Conservation (phyloP, 2,113 vertebrate species). For the Ciconia maguari region DNA sequence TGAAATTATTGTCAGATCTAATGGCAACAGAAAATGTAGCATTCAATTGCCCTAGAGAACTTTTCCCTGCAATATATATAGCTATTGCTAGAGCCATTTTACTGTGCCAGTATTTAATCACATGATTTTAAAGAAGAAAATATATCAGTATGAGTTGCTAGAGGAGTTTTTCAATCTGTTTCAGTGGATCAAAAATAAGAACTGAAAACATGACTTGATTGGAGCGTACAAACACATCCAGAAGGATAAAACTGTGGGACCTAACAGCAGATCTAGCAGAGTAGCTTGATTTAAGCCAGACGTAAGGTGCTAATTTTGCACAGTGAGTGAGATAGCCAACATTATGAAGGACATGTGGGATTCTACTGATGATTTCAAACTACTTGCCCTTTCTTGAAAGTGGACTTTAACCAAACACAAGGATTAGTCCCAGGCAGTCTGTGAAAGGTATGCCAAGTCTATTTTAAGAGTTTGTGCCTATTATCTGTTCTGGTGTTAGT, state of each 20-base stretch:
- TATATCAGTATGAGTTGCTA: neutral
- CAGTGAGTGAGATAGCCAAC: neutral
- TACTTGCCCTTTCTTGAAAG: neutral
- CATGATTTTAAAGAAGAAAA: neutral
- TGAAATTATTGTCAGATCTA: constrained; percentile 18
- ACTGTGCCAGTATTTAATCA: neutral
- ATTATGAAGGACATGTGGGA: neutral
- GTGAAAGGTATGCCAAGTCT: neutral
- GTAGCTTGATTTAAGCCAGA: neutral
- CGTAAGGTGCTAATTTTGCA: neutral
- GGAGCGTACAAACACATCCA: neutral
- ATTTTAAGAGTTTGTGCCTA: neutral
- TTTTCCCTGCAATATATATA: neutral
- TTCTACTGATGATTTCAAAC: neutral
- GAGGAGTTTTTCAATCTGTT: neutral
- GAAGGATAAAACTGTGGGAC: neutral
- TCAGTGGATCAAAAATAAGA: neutral
- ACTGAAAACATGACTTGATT: neutral
- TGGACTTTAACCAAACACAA: neutral
- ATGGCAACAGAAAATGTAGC: neutral
- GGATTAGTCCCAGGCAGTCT: neutral
- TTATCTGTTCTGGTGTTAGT: neutral
- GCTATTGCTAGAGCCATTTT: neutral
- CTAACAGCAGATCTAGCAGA: neutral
- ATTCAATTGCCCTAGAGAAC: neutral